Evolutionary conservation across 1,140 invertebrate genomes (phyloP).

Genomic region (Pentalonia nigronervosa): DNA sequence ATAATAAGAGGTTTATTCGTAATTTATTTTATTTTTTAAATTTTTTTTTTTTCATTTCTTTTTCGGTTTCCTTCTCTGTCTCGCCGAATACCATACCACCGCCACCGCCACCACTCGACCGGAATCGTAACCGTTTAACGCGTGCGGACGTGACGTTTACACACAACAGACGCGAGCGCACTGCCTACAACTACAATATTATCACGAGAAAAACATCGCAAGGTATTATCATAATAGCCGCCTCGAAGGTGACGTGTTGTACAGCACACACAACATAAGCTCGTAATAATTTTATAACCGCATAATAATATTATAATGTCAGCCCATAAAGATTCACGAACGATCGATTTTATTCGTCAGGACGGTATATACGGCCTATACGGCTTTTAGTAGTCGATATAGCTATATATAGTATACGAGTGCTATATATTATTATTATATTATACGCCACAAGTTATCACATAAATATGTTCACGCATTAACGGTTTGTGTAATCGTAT

Average conservation of each 20-base stretch:
- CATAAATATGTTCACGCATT: background rate
- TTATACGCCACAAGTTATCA: background rate
- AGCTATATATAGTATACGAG: too few species aligned
- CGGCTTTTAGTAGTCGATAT: background rate
- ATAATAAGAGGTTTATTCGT: conserved; percentile 4
- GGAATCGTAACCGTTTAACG: background rate
- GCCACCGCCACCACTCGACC: background rate
- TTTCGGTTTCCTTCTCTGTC: background rate
- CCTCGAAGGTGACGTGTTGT: too few species aligned
- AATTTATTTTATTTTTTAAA: background rate
- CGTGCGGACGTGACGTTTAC: background rate
- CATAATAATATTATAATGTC: too few species aligned
- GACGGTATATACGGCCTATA: background rate
- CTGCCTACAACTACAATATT: background rate
- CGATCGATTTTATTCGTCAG: background rate
- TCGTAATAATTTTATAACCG: too few species aligned
- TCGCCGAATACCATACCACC: background rate
- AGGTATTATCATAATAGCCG: too few species aligned
- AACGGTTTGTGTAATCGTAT: background rate
- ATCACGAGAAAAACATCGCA: background rate
- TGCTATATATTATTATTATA: too few species aligned
- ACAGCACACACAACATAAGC: too few species aligned
- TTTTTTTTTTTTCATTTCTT: conserved; percentile 2
- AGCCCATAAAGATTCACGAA: too few species aligned
- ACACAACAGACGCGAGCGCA: background rate